phyloP scores from a whole-genome alignment of 2,113 vertebrate species.

The Isichthys henryi region DNA sequence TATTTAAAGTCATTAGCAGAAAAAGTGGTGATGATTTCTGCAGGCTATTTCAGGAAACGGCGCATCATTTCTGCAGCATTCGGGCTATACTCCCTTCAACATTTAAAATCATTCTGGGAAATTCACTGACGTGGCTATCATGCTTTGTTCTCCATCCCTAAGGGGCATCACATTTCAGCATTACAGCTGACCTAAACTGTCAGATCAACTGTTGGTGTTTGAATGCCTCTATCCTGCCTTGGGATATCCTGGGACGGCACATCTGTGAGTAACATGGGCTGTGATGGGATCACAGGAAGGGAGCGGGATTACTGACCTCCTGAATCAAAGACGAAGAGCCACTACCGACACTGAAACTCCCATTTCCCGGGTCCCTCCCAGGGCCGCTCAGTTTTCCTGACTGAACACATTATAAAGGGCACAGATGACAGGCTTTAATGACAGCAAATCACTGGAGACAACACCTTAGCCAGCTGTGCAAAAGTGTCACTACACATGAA shows the following conservation, averaged over 20 bases:
- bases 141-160: slow-evolving; percentile 20
- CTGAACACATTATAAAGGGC: slow-evolving; percentile 42
- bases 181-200: slow-evolving; percentile 13
- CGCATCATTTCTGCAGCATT: background rate
- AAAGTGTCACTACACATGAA: background rate
- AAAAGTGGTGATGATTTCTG: background rate
- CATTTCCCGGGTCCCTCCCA: slow-evolving; percentile 32
- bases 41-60: background rate
- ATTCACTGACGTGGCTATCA: background rate
- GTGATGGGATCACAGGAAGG: slow-evolving; percentile 19
- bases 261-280: slow-evolving; percentile 10
- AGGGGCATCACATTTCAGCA: slow-evolving; percentile 35
- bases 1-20: background rate
- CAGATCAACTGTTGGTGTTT: slow-evolving; percentile 39
- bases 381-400: slow-evolving; percentile 35
- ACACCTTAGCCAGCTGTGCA: background rate
- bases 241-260: slow-evolving; percentile 7
- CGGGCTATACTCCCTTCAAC: background rate
- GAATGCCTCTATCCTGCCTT: slow-evolving; percentile 35
- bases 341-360: slow-evolving; percentile 18
- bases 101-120: background rate
- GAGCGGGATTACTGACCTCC: slow-evolving; percentile 27
- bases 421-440: slow-evolving; percentile 36
- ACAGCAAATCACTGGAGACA: slow-evolving; percentile 13
- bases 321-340: slow-evolving; percentile 44